Base-by-base conservation (phyloP, 1,140 invertebrate species). In the Lepidostoma basale region DNA sequence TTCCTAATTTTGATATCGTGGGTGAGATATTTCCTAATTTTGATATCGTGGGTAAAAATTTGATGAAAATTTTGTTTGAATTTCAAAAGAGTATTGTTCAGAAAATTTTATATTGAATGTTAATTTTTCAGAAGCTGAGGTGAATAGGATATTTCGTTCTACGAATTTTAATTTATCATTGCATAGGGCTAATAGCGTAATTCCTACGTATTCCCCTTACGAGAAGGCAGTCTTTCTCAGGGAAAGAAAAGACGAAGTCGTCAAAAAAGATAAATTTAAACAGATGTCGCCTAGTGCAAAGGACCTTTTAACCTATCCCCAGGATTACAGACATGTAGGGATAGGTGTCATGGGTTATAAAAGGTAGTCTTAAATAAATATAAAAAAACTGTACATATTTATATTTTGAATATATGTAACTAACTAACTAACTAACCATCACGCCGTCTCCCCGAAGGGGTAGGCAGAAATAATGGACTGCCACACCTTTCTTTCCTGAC, bases 141-240 rank as follows among this genome's bases (percentile, higher is more conserved):
- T 86, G 47, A 84, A 87, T 71, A 80, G 86, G 62, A 68, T 88
- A 25, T 83, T 88, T 39, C 84, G 88, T 73, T 86, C 85, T 2
- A 81, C 86, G 20, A 78, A 79, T 67, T 89, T 85, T 68, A 88
- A 87, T 68, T 72, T 79, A 1, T 77, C 78, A 20, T 76, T 81
- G 45, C 82, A 85, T 65, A 80, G 72, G 28, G 8, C 40, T 3
- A 16, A 30, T 8, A 70, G n/a, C 45, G 78, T 26, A 2, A 36
- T 42, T n/a, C 42, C 33, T 1, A 30, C 40, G 22, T 8, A 54
- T 8, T 54, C 62, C 10, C 16, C 2, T 3, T 45, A 65, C 20
- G 62, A 65, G 16, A 65, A 14, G 30, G 26, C 45, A 5, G 62
- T 65, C 2, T 54, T 65, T 9, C 54, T 25, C 14, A 52, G 36